phyloP scores from a whole-genome alignment of 1,140 invertebrate genomes.

The Xylocopa sonorina region DNA sequence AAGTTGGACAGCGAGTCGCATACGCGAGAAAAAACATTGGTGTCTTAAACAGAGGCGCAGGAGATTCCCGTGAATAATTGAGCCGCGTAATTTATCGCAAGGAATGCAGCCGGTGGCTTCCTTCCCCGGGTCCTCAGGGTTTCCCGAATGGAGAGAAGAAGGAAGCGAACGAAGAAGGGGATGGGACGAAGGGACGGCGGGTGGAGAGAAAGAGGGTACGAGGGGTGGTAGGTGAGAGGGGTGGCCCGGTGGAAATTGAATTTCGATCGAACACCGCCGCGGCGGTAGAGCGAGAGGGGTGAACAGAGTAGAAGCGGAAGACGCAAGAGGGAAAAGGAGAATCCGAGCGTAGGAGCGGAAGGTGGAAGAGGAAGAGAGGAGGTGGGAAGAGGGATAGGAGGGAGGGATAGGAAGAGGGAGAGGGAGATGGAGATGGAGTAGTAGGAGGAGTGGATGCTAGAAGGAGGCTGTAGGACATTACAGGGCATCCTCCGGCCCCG shows the following conservation, averaged over 20 bases:
- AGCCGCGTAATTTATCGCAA: conserved; percentile 80
- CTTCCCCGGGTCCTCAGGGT: conserved; percentile 70
- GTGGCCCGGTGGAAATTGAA: conserved; percentile 79
- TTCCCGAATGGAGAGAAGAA: conserved; percentile 58
- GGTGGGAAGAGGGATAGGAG: conserved; percentile 18
- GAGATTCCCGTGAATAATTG: conserved; percentile 81
- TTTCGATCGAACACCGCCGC: conserved; percentile 80
- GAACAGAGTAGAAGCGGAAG: conserved; percentile 51
- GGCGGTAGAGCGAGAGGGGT: conserved; percentile 52
- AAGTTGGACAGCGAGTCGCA: too few relatives aligned
- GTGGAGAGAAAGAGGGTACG: conserved; percentile 33
- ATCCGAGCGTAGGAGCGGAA: conserved; percentile 1
- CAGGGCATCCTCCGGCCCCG: conserved; percentile 76
- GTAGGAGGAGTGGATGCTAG: conserved; percentile 55
- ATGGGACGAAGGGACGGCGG: conserved; percentile 30
- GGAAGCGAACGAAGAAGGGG: conserved; percentile 42
- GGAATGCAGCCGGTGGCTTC: conserved; percentile 76
- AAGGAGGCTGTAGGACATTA: conserved; percentile 76
- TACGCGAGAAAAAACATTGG: conserved; percentile 27
- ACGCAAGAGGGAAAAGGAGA: conserved; percentile 28
- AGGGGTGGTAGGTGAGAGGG: conserved; percentile 69
- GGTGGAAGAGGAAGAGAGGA: conserved; percentile 32
- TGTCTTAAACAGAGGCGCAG: conserved; percentile 71
- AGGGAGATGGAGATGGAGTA: conserved; percentile 29
- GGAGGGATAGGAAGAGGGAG: conserved; percentile 23